A percentile compares a stretch with the other conserved stretches of the same genome.
phyloP scores from a whole-genome alignment of 2,888 invertebrate genomes.

The Hydroisotoma schaefferi region DNA sequence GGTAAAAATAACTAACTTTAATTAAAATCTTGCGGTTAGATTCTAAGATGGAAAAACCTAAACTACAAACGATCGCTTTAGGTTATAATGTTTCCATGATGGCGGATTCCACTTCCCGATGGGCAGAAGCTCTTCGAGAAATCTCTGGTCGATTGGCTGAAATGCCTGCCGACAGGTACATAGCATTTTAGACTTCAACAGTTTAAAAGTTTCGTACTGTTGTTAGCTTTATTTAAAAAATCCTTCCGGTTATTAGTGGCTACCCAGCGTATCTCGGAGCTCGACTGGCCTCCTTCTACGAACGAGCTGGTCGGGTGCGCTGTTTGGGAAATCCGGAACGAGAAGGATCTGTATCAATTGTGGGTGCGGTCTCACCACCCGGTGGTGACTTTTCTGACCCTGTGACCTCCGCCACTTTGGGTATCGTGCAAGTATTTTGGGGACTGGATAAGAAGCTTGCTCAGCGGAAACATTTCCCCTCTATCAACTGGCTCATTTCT shows the following conservation, averaged over 20 bases:
- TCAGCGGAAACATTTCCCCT: slow-evolving; percentile 99
- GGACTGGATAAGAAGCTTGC: slow-evolving; percentile 98
- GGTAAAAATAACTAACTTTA: background rate
- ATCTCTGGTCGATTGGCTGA: slow-evolving; percentile 99
- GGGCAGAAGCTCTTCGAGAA: slow-evolving; percentile 99
- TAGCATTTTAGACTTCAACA: background rate
- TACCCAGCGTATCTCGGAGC: slow-evolving; percentile 99
- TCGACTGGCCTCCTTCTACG: slow-evolving; percentile 97
- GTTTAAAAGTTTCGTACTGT: no score
- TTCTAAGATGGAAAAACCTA: background rate
- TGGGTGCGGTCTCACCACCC: slow-evolving; percentile 98
- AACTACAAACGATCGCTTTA: slow-evolving; percentile 51
- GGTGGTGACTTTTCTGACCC: slow-evolving; percentile 97
- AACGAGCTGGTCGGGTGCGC: slow-evolving; percentile 96
- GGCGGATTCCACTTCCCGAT: slow-evolving; percentile 99
- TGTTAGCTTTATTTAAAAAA: background rate
- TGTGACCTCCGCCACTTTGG: slow-evolving; percentile 96
- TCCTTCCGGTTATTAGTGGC: slow-evolving; percentile 62
- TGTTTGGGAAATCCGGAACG: slow-evolving; percentile 96
- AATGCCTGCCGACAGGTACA: slow-evolving; percentile 87
- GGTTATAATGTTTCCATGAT: slow-evolving; percentile 99
- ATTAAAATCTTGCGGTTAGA: background rate
- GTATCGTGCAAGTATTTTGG: slow-evolving; percentile 99
- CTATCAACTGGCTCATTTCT: slow-evolving; percentile 99
- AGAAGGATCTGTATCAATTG: slow-evolving; percentile 98